Evolutionary conservation across 1,140 invertebrate genomes (phyloP).

Genomic region (Aricia agestis): DNA sequence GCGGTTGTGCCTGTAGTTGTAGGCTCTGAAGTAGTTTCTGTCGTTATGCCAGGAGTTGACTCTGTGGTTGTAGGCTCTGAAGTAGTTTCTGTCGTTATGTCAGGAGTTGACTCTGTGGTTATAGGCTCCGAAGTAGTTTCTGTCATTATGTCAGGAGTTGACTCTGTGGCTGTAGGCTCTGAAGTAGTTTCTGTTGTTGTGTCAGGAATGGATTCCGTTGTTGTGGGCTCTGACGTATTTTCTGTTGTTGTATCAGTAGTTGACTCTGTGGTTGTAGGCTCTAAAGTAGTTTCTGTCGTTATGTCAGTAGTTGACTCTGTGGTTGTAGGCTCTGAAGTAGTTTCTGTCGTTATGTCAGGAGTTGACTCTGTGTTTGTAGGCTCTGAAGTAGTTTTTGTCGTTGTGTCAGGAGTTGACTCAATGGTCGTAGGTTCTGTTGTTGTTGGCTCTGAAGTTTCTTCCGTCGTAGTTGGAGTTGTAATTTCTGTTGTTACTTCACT

Average conservation of each 20-base stretch:
- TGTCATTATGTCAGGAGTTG: conserved; percentile 5
- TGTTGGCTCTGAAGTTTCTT: conserved; percentile 3
- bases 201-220: conserved; percentile 1
- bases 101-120: neutral
- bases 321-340: conserved; percentile 5
- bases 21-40: conserved; percentile 6
- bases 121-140: conserved; percentile 2
- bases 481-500: conserved; percentile 19
- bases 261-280: neutral
- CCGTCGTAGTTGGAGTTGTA: conserved; percentile 5
- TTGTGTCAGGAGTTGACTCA: conserved; percentile 7
- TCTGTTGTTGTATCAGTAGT: neutral
- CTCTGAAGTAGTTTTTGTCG: conserved; percentile 11
- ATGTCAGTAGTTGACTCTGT: neutral
- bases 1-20: neutral
- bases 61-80: neutral
- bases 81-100: conserved; percentile 1
- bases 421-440: neutral
- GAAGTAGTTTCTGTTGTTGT: conserved; percentile 9
- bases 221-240: neutral
- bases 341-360: conserved; percentile 7
- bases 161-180: neutral
- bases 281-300: neutral
- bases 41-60: conserved; percentile 7
- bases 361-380: neutral